Conservation (phyloP, 2,797 vertebrate species). For the Botia almorhae region DNA sequence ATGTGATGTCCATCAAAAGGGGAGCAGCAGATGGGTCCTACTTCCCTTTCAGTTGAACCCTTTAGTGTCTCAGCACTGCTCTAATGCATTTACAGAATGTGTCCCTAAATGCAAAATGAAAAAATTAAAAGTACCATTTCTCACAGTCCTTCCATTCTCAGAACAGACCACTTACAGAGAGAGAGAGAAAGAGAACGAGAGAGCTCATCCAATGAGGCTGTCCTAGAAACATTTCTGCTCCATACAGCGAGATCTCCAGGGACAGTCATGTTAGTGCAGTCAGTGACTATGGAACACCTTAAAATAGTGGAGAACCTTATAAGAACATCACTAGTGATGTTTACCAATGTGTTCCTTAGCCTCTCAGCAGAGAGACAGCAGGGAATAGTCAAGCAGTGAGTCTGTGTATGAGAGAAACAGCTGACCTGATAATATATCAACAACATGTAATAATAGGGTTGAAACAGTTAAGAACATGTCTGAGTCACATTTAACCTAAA, state of each 20-base stretch:
- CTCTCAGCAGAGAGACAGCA: background rate
- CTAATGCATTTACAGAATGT: background rate
- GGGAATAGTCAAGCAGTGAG: background rate
- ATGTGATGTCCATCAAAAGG: background rate
- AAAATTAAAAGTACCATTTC: background rate
- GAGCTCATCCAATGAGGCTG: conserved; percentile 12
- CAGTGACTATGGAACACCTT: conserved; percentile 25
- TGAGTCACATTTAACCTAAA: background rate
- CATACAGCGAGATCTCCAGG: conserved; percentile 10
- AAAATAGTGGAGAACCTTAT: conserved; percentile 25
- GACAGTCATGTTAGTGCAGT: conserved; percentile 23
- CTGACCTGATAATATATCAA: background rate
- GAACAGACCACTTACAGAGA: background rate
- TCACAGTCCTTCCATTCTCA: background rate
- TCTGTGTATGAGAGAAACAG: background rate
- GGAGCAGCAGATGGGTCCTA: background rate
- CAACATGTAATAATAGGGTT: background rate
- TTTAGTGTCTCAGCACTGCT: background rate
- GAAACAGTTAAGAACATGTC: background rate
- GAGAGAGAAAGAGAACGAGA: background rate
- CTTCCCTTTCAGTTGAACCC: background rate
- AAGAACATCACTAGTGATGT: conserved; percentile 17
- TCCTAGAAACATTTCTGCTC: conserved; percentile 39
- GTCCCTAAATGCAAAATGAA: background rate
- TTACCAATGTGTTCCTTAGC: conserved; percentile 12